phyloP scores from a whole-genome alignment of 2,113 vertebrate species.

The Stercorarius parasiticus region DNA sequence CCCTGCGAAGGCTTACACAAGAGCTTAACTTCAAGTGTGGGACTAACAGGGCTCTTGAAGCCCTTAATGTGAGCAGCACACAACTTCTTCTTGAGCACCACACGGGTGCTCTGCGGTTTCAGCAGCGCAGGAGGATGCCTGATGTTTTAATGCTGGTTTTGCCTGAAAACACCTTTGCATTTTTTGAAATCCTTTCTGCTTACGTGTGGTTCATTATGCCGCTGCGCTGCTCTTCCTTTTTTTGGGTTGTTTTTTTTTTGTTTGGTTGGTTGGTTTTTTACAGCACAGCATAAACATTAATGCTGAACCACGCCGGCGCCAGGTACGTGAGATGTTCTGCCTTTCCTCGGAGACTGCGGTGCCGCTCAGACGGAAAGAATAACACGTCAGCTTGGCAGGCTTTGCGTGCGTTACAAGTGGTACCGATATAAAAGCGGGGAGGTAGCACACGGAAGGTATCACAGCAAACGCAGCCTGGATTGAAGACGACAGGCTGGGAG shows the following conservation, averaged over 20 bases:
- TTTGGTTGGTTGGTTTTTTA: background rate
- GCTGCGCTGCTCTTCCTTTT: background rate
- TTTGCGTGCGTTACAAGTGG: background rate
- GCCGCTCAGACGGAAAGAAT: background rate
- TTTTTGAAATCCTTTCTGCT: accelerated
- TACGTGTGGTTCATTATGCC: accelerated
- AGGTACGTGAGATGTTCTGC: background rate
- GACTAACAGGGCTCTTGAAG: background rate
- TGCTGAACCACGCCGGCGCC: background rate
- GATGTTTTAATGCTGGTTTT: accelerated
- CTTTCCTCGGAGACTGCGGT: background rate
- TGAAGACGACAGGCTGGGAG: background rate
- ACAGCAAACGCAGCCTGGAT: background rate
- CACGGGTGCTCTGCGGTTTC: background rate
- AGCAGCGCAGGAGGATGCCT: background rate
- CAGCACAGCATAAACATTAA: background rate
- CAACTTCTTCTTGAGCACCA: background rate
- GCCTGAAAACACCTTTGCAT: background rate
- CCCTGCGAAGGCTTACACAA: accelerated
- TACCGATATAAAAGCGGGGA: background rate
- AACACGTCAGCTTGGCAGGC: background rate
- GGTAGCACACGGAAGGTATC: background rate
- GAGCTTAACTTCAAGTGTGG: background rate
- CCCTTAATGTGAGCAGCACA: background rate
- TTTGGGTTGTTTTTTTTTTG: background rate